These are phyloP conservation scores for Phasianus colchicus DNA, from an alignment of 2,113 vertebrate genomes.

Conservation along the genomic window DNA sequence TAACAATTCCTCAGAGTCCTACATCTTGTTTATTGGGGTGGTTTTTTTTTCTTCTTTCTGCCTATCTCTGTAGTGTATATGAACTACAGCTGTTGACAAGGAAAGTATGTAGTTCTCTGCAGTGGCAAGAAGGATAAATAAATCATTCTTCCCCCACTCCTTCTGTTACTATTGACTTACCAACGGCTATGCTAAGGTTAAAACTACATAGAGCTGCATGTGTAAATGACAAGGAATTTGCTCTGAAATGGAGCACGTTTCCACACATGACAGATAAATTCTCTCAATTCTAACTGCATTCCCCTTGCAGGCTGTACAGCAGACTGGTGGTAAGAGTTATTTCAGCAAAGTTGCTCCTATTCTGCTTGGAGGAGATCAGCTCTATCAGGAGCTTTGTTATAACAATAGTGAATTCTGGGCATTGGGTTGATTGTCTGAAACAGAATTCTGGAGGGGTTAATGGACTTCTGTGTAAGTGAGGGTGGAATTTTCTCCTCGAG, in stretches of 20 bases:
- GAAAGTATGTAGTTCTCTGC: conserved; percentile 58
- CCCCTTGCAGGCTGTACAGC: neutral
- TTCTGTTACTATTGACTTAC: conserved; percentile 53
- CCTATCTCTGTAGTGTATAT: neutral
- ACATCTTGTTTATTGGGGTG: conserved; percentile 46
- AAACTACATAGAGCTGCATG: conserved; percentile 9
- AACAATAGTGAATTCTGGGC: neutral
- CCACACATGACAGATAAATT: neutral
- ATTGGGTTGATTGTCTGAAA: neutral
- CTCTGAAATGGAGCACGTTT: neutral
- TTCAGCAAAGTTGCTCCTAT: neutral
- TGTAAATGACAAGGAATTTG: conserved; percentile 42
- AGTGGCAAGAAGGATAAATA: conserved; percentile 54
- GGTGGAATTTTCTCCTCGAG: neutral
- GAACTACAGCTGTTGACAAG: conserved; percentile 68
- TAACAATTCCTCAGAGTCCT: conserved; percentile 49
- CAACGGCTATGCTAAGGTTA: conserved; percentile 20
- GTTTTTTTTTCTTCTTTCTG: neutral
- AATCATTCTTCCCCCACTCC: neutral
- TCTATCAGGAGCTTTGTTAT: neutral
- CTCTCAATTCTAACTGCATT: neutral
- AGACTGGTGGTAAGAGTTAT: neutral
- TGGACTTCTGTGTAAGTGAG: neutral
- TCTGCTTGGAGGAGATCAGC: neutral
- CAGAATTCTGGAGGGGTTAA: neutral